phyloP scores from a whole-genome alignment of 2,113 vertebrate genomes.

The Carlito syrichta region DNA sequence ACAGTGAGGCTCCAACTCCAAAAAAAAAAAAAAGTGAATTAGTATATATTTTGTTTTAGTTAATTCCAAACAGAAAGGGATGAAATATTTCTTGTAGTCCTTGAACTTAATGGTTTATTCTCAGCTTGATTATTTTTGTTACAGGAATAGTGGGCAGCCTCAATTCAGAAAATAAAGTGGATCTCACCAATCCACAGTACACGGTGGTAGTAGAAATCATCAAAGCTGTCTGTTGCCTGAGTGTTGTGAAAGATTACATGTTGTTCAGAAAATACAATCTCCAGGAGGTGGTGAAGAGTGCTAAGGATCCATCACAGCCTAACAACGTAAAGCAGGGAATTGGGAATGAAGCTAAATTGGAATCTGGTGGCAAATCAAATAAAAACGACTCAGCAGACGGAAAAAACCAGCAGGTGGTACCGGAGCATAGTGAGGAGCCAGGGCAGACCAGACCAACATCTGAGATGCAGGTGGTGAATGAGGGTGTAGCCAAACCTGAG shows the following conservation, averaged over 20 bases:
- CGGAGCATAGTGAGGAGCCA: conserved; percentile 23
- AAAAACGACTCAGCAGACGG: conserved; percentile 24
- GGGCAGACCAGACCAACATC: conserved; percentile 20
- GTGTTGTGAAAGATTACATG: conserved; percentile 93
- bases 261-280: conserved; percentile 95
- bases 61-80: not conserved
- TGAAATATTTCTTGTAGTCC: not conserved
- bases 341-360: conserved; percentile 43
- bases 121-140: conserved; percentile 58
- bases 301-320: conserved; percentile 58
- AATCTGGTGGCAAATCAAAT: conserved; percentile 33
- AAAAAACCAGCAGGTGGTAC: not conserved
- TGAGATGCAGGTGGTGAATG: conserved; percentile 24
- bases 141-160: conserved; percentile 91
- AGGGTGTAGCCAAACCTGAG: conserved; percentile 44
- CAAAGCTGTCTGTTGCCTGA: conserved; percentile 93
- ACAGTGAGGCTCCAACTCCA: too few relatives aligned
- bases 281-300: conserved; percentile 92
- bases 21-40: not conserved
- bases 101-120: not conserved
- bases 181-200: conserved; percentile 93
- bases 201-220: conserved; percentile 97
- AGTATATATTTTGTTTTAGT: not conserved
- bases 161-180: conserved; percentile 95
- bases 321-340: conserved; percentile 39